phyloP scores from a whole-genome alignment of 2,797 vertebrate genomes.

The Propithecus perrieri region DNA sequence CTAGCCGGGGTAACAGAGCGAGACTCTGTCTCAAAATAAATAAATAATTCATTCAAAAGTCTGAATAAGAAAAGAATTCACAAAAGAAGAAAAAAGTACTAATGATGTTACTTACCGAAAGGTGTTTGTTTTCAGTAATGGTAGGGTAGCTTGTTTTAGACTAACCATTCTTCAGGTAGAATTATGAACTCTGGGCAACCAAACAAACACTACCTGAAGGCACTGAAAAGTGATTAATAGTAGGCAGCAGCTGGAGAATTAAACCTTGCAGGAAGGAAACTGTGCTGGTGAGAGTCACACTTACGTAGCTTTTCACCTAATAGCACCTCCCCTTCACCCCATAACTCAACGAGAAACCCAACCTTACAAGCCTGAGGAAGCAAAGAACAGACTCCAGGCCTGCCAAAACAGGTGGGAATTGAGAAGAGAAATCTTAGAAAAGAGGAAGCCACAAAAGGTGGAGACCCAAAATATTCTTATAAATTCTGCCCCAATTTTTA shows the following conservation, averaged over 20 bases:
- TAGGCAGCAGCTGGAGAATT: not conserved
- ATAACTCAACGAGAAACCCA: not conserved
- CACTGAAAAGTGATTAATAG: not conserved
- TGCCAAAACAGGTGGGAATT: not conserved
- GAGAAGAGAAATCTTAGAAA: not conserved
- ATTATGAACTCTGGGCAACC: not conserved
- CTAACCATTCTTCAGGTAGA: not conserved
- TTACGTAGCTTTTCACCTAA: not conserved
- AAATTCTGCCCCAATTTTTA: not conserved
- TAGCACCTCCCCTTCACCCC: too few species aligned
- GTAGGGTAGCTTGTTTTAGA: not conserved
- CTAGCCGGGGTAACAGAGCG: too few species aligned
- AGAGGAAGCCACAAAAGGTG: not conserved
- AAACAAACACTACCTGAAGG: not conserved
- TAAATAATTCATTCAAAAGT: not conserved
- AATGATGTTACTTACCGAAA: not conserved
- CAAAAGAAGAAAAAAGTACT: not conserved
- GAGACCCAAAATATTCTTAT: not conserved
- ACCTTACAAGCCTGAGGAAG: not conserved
- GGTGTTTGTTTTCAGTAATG: not conserved
- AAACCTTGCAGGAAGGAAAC: not conserved
- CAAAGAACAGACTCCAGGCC: not conserved
- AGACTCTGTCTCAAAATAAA: too few species aligned
- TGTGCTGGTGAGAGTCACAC: not conserved
- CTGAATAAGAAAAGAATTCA: not conserved